Conservation (phyloP, 2,888 invertebrate species). For the Lordiphosa fenestrarum region DNA sequence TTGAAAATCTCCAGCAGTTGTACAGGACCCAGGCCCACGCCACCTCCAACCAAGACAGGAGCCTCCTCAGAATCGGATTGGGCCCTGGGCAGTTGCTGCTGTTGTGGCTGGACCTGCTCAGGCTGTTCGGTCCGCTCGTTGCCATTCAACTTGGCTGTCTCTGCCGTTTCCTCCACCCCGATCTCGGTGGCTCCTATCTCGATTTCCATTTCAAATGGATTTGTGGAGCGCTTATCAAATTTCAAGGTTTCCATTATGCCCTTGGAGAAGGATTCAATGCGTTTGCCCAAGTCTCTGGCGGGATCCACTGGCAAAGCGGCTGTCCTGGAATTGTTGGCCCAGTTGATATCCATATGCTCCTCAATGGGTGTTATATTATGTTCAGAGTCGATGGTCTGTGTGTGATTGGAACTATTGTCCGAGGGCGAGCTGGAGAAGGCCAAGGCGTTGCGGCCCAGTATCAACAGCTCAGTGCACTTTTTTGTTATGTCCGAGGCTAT, state of each 20-base stretch:
- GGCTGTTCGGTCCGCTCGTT: conserved; percentile 64
- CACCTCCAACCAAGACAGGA: conserved; percentile 23
- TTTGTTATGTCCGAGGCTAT: conserved; percentile 90
- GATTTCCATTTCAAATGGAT: conserved; percentile 81
- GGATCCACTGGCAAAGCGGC: conserved; percentile 76
- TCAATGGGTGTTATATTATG: conserved; percentile 81
- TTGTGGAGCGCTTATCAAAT: conserved; percentile 80
- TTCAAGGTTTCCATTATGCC: conserved; percentile 80
- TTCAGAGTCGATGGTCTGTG: conserved; percentile 80
- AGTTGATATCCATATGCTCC: conserved; percentile 80
- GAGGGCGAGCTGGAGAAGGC: conserved; percentile 82
- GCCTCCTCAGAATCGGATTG: conserved; percentile 78
- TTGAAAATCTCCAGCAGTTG: conserved; percentile 80
- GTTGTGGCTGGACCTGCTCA: conserved; percentile 24
- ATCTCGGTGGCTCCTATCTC: conserved; percentile 80
- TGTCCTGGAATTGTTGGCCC: conserved; percentile 79
- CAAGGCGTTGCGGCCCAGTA: conserved; percentile 87
- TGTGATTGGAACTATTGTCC: conserved; percentile 81
- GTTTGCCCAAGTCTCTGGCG: conserved; percentile 80
- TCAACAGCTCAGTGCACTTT: conserved; percentile 88
- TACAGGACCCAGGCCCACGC: conserved; percentile 28
- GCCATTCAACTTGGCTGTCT: conserved; percentile 78
- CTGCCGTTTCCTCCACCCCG: conserved; percentile 77
- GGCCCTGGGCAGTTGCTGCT: conserved; percentile 26
- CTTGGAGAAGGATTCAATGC: conserved; percentile 80